A percentile compares a stretch with the other conserved stretches of the same genome.
Evolutionary conservation across 2,797 vertebrate species (phyloP).

Genomic region (Lindbergichthys nudifrons): DNA sequence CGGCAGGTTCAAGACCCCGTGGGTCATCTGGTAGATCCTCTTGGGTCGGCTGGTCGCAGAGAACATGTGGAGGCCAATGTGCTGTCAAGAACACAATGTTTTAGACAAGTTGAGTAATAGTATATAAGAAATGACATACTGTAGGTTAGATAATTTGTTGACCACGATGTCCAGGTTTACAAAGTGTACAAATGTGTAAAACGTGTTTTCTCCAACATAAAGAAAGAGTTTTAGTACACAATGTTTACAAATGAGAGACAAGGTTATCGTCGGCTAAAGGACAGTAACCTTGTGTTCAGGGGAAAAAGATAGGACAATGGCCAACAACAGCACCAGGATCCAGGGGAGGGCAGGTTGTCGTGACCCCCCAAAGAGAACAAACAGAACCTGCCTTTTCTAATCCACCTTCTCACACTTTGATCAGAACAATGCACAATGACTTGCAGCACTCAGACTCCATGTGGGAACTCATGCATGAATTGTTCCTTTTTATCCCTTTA

Average conservation of each 20-base stretch:
- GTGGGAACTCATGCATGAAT: conserved; percentile 59
- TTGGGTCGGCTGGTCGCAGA: conserved; percentile 84
- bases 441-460: conserved; percentile 32
- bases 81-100: conserved; percentile 77
- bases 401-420: conserved; percentile 65
- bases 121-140: not conserved
- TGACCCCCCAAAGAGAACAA: conserved; percentile 45
- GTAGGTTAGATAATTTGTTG: not conserved
- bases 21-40: conserved; percentile 91
- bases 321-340: conserved; percentile 42
- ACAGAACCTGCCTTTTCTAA: conserved; percentile 48
- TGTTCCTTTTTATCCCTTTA: conserved; percentile 51
- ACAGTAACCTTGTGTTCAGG: not conserved
- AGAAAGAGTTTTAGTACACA: not conserved
- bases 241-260: not conserved
- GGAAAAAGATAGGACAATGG: not conserved
- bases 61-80: conserved; percentile 95
- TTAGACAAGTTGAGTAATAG: not conserved
- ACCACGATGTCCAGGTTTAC: too few species aligned
- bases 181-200: too few species aligned
- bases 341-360: conserved; percentile 1
- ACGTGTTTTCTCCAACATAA: not conserved
- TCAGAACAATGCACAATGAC: conserved; percentile 72
- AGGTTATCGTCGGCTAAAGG: not conserved
- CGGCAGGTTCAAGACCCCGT: conserved; percentile 92